Conservation (phyloP, 2,888 invertebrate species). For the Hypena proboscidalis region DNA sequence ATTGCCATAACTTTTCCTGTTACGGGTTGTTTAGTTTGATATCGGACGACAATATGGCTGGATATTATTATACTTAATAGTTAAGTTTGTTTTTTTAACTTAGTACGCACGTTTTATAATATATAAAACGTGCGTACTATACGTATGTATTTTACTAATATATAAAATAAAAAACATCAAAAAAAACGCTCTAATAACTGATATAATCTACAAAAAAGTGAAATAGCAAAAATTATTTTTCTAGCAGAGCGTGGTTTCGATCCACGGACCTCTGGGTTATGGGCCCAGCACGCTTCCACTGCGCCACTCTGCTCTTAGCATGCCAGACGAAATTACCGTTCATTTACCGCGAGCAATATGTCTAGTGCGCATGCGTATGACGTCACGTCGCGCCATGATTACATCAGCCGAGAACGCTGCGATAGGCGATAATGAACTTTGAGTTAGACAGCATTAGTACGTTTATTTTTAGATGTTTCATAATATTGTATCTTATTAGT, state of each 20-base stretch:
- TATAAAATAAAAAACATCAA: not conserved
- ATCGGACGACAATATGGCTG: no score
- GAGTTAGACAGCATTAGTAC: slow-evolving; percentile 1
- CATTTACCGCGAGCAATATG: slow-evolving; percentile 15
- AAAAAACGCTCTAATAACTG: not conserved
- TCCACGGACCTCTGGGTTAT: slow-evolving; percentile 96
- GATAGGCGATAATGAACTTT: slow-evolving; percentile 35
- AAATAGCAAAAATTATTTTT: slow-evolving; percentile 39
- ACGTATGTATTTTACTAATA: not conserved
- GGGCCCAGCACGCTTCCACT: slow-evolving; percentile 94
- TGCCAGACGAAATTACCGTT: slow-evolving; percentile 46
- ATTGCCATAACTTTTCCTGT: slow-evolving; percentile 29
- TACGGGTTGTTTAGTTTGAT: no score
- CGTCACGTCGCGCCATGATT: slow-evolving; percentile 41
- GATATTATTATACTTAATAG: no score
- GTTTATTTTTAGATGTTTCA: slow-evolving; percentile 27
- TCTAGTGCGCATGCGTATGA: slow-evolving; percentile 44
- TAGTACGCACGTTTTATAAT: no score
- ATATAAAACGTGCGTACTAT: no score
- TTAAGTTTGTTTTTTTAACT: no score
- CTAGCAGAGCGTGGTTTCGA: slow-evolving; percentile 93
- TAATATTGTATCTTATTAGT: slow-evolving; percentile 3
- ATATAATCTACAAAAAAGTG: slow-evolving; percentile 10
- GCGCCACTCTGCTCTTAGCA: slow-evolving; percentile 89
- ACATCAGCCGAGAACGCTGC: slow-evolving; percentile 34